Evolutionary conservation across 1,140 invertebrate genomes (phyloP), one percentile per base, ranked within the genome.

Genomic region (Drosophila kohkoa): DNA sequence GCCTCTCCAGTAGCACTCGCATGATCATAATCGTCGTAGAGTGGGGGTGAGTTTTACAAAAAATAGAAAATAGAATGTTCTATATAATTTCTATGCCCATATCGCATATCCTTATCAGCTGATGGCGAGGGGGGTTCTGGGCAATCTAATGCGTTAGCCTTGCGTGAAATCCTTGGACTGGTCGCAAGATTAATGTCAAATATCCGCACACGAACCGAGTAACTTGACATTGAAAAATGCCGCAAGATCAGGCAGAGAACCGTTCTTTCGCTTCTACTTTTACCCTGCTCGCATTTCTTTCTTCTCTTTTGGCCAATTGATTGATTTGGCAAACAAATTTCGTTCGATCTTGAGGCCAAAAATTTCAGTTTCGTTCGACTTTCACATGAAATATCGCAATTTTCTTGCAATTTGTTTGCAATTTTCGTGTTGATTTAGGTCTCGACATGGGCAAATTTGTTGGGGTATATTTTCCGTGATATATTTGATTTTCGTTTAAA

Each of bases 271-370:
- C 20, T 25, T 30, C 25, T 28, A 35, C 15, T 7, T 62, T 59
- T 75, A 51, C 57, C 49, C 7, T 30, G n/a, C 35, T 7, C 68
- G 38, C 69, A 55, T 66, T 38, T 43, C n/a, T 4, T 30, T 3
- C 16, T 7, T 10, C 7, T 32, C 28, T 15, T 54, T 46, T 65
- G n/a, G 46, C 57, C 49, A 15, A 66, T 79, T 88, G 83, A 89
- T 89, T 89, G 85, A 88, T 89, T 88, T 81, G 69, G 69, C 83
- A 75, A 79, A 87, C 72, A 82, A 79, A 82, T 82, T 79, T 79
- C 46, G n/a, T 25, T 38, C 20, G 45, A 57, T 83, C 81, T 81
- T 82, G 43, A 52, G 74, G 65, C 43, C 43, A 59, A 65, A 67
- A 45, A 51, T 65, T 58, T 67, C 30, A 75, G 55, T 74, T 71